Base-by-base conservation (phyloP, 2,113 vertebrate genomes). In the Puntigrus tetrazona region DNA sequence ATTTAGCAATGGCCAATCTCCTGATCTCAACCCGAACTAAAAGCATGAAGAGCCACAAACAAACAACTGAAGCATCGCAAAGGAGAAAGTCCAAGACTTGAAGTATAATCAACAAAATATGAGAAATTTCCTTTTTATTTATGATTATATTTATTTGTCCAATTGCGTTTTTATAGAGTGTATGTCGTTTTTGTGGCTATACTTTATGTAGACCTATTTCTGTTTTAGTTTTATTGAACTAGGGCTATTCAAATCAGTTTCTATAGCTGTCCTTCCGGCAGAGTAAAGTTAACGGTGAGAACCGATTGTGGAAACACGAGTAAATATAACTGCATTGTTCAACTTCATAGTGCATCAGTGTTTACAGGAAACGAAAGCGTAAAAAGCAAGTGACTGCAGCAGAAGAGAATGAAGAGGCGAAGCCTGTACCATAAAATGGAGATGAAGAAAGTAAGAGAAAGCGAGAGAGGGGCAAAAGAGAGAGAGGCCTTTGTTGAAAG, bases 401-500 rank as follows among this genome's bases (percentile, higher is more conserved):
- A 16, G 31, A 50, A 72, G 63, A 78, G n/a, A 57, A 50, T 82
- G 29, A 69, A 76, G 61, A 81, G 50, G 69, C n/a, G 77, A 55
- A 16, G 80, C 81, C 45, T 76, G 50, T 27, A 18, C 13, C 14
- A 69, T 74, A 85, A 81, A 80, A 82, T 59, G 76, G 18, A 45
- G 50, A 80, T 86, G 87, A 88, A 89, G 89, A 89, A 86, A 89
- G 34, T 36, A 87, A 89, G 91, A 85, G 87, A 81, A 52, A 86
- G 84, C 11, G 38, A 59, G 38, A 70, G 65, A 78, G 52, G 70
- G 59, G 87, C 45, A 84, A 82, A 84, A 89, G 86, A 93, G 92
- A 94, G 93, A 95, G 93, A 89, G 90, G 88, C 88, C 92, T 94
- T 95, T 95, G 94, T 95, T 95, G 92, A 89, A 93, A 94, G 94